Base-by-base conservation (phyloP, 2,113 vertebrate species). In the Dascyllus trimaculatus region DNA sequence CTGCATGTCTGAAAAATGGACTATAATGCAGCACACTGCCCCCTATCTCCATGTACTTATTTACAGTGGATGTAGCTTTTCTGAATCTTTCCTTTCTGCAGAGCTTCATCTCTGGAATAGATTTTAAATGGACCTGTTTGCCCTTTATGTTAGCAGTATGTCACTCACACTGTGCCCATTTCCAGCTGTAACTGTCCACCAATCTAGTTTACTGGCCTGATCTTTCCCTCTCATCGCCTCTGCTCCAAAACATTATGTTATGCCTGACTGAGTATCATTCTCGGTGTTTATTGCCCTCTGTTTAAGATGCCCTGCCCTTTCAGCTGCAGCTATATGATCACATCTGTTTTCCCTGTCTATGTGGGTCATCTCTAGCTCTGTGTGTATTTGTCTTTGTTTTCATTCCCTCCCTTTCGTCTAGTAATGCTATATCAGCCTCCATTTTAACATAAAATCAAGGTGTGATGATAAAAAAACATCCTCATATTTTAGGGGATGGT, bases 201-300 rank as follows among this genome's bases (percentile, higher is more conserved):
- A 40, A 43, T 75, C 52, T 76, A 74, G 53, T 83, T 81, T 81
- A 78, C 35, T 25, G 38, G 63, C 59, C 58, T 81, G 73, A 79
- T 75, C 6, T 84, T 72, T 85, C 62, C 53, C n/a, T 53, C 66
- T 83, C 68, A 56, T 83, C 17, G 13, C 68, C 61, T 82, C 71
- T 38, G 53, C 56, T 65, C 71, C 45, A 29, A n/a, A 10, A 76
- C 24, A 19, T 48, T 22, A 56, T 74, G 22, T 24, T 15, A 65
- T 63, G 59, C 46, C 58, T 68, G 57, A 62, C 56, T 45, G 43
- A 86, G 29, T n/a, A 75, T 62, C 69, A 29, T 53, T 29, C 3
- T 5, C 32, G 46, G 45, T 69, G 48, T 65, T 64, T 4, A 64
- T 25, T 62, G 18, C 21, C 46, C 25, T 25, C 26, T 46, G 78